Evolutionary conservation across 1,140 invertebrate species (phyloP).

Genomic region (Lucilia sericata): DNA sequence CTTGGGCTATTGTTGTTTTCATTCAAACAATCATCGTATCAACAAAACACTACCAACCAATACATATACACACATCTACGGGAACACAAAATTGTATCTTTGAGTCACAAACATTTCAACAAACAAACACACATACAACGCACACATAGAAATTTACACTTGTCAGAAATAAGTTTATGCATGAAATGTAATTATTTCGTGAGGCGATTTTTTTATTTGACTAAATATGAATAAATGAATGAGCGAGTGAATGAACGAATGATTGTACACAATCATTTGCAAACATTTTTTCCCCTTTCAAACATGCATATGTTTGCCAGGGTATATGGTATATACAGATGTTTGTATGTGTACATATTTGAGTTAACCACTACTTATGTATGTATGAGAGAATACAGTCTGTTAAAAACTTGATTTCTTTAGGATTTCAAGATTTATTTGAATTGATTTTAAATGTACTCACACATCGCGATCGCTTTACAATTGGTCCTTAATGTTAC

Average conservation of each 20-base stretch:
- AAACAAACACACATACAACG: not conserved
- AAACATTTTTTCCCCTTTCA: not conserved
- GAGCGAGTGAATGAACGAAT: not conserved
- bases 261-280: not conserved
- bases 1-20: not conserved
- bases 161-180: slow-evolving; percentile 12
- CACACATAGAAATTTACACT: not conserved
- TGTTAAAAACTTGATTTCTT: no score
- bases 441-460: no score
- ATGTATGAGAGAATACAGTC: not conserved
- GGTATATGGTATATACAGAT: not conserved
- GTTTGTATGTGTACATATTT: not conserved
- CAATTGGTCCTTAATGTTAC: no score
- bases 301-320: not conserved
- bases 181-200: slow-evolving; percentile 27
- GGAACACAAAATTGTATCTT: not conserved
- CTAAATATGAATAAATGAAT: slow-evolving; percentile 20
- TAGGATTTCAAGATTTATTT: no score
- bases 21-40: slow-evolving; percentile 4
- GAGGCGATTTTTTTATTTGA: slow-evolving; percentile 23
- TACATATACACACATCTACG: not conserved
- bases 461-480: no score
- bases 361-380: not conserved
- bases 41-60: not conserved
- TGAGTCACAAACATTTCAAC: slow-evolving; percentile 11